Conservation (phyloP, 2,797 vertebrate genomes). For the Xerus rutilus region DNA sequence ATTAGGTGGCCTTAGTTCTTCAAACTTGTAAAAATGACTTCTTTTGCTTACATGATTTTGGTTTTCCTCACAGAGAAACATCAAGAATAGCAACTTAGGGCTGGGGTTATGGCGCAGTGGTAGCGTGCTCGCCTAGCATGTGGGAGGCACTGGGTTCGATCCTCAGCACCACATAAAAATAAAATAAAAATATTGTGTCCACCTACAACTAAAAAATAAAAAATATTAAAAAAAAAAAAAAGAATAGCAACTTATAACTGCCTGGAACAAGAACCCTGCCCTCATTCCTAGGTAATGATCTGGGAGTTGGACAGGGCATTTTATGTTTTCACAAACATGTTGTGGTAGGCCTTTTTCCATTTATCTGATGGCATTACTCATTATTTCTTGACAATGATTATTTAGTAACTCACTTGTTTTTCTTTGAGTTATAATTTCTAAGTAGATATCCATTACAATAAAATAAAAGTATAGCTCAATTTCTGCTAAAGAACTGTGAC, state of each 20-base stretch:
- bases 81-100: background rate
- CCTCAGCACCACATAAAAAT: too few species aligned
- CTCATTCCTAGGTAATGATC: slow-evolving; percentile 70
- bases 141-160: too few species aligned
- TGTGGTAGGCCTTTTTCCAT: slow-evolving; percentile 31
- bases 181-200: too few species aligned
- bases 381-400: slow-evolving; percentile 66
- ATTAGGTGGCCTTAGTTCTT: slow-evolving; percentile 40
- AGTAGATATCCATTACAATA: slow-evolving; percentile 34
- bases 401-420: slow-evolving; percentile 60
- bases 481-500: slow-evolving; percentile 21
- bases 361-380: slow-evolving; percentile 56
- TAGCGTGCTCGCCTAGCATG: too few species aligned
- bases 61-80: slow-evolving; percentile 51
- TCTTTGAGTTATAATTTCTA: slow-evolving; percentile 50
- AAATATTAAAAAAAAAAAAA: too few species aligned
- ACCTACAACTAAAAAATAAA: too few species aligned
- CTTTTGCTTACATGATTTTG: slow-evolving; percentile 4
- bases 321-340: slow-evolving; percentile 43
- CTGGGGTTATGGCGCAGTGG: too few species aligned
- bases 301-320: background rate
- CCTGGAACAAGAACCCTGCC: slow-evolving; percentile 11
- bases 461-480: slow-evolving; percentile 47
- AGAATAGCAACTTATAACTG: background rate
- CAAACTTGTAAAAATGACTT: slow-evolving; percentile 26